Percentiles rank a stretch among this genome's conserved stretches.
Evolutionary conservation across 2,797 vertebrate genomes (phyloP).

Genomic region (Rhinophrynus dorsalis): DNA sequence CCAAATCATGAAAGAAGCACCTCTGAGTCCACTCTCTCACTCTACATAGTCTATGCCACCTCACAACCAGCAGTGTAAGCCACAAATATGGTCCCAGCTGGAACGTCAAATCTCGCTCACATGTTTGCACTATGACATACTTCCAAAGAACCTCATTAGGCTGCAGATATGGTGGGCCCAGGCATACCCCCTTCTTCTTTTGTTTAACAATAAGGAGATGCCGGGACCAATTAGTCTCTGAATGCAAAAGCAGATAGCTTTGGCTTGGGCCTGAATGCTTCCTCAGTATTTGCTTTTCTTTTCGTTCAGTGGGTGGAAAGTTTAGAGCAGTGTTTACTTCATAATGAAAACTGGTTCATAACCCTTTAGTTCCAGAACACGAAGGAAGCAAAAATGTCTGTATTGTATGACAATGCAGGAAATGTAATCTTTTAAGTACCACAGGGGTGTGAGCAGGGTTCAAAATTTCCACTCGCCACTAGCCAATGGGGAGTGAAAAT

Average conservation of each 20-base stretch:
- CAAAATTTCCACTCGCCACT: too few relatives aligned
- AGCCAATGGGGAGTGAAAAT: too few relatives aligned
- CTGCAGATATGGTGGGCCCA: conserved; percentile 5
- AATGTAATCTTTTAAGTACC: not conserved
- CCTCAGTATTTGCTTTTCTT: conserved; percentile 57
- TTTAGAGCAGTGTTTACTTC: not conserved
- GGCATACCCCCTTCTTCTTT: conserved; percentile 25
- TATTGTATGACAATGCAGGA: not conserved
- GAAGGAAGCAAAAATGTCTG: not conserved
- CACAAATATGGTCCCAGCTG: not conserved
- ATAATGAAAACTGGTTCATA: conserved; percentile 1
- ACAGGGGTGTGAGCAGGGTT: too few relatives aligned
- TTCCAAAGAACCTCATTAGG: conserved; percentile 10
- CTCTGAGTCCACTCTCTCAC: not conserved
- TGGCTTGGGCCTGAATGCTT: conserved; percentile 48
- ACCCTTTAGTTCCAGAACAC: not conserved
- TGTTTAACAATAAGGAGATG: conserved; percentile 60
- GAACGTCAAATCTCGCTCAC: not conserved
- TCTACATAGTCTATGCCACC: not conserved
- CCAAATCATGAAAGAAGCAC: too few relatives aligned
- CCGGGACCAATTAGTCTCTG: conserved; percentile 69
- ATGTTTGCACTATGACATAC: not conserved
- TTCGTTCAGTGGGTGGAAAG: conserved; percentile 49
- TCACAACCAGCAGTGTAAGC: not conserved
- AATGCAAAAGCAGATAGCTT: conserved; percentile 73